These are phyloP conservation scores for Furcula furcula DNA, from an alignment of 2,888 invertebrate species.

Conservation along the genomic window DNA sequence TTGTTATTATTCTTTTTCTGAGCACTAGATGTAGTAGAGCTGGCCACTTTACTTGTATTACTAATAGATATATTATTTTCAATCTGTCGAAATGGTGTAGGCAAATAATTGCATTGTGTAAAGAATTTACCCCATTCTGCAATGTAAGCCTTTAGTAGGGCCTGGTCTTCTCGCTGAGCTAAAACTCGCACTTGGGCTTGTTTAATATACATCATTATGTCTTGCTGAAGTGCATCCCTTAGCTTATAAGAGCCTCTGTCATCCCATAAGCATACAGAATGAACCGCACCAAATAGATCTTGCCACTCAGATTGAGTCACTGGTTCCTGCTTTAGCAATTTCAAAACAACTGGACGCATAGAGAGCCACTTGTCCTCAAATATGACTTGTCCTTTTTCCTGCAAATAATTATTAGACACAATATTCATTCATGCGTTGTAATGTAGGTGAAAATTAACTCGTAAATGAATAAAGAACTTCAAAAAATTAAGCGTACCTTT, in stretches of 20 bases:
- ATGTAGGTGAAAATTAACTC: background rate
- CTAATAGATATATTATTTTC: slow-evolving; percentile 93
- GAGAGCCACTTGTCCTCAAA: slow-evolving; percentile 99
- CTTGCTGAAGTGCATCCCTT: slow-evolving; percentile 92
- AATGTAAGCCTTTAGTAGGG: slow-evolving; percentile 97
- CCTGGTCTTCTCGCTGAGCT: slow-evolving; percentile 96
- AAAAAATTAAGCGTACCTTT: slow-evolving; percentile 40
- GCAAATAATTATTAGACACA: slow-evolving; percentile 34
- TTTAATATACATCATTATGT: slow-evolving; percentile 96
- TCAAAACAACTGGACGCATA: slow-evolving; percentile 96
- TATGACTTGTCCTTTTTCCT: slow-evolving; percentile 91
- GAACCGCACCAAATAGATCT: slow-evolving; percentile 97
- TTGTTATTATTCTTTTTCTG: slow-evolving; percentile 78
- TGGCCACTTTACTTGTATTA: slow-evolving; percentile 68
- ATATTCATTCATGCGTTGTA: background rate
- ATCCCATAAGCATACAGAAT: slow-evolving; percentile 98
- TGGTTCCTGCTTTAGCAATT: slow-evolving; percentile 95
- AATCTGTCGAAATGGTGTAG: slow-evolving; percentile 96
- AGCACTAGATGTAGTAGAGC: slow-evolving; percentile 61
- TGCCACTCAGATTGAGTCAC: slow-evolving; percentile 99
- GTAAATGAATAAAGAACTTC: background rate
- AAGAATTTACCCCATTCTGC: slow-evolving; percentile 99
- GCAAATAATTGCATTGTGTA: slow-evolving; percentile 98
- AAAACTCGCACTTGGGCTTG: slow-evolving; percentile 95
- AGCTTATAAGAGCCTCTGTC: slow-evolving; percentile 96